Evolutionary conservation across 1,140 invertebrate species (phyloP).

Genomic region (Hycleus phaleratus): DNA sequence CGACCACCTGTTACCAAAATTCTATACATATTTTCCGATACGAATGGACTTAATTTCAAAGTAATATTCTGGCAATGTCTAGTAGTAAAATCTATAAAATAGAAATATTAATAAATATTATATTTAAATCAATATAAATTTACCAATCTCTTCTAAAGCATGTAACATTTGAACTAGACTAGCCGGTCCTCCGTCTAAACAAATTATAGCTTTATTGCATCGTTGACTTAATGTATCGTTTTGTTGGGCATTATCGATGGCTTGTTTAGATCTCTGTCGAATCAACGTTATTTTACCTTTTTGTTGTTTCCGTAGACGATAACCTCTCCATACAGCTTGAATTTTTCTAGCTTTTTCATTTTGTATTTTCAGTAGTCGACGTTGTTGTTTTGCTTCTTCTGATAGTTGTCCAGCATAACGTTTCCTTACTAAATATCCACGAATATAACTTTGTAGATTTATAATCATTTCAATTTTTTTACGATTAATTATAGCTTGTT

Average conservation of each 20-base stretch:
- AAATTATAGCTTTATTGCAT: constrained; percentile 42
- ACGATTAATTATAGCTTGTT: constrained; percentile 9
- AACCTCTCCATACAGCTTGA: constrained; percentile 58
- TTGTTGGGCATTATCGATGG: constrained; percentile 41
- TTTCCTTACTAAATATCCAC: constrained; percentile 46
- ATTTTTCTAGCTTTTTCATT: constrained; percentile 51
- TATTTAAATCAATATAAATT: constrained; percentile 10
- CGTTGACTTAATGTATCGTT: constrained; percentile 39
- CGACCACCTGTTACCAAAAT: constrained; percentile 46
- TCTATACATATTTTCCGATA: constrained; percentile 40
- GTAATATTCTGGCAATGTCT: constrained; percentile 44
- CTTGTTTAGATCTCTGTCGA: constrained; percentile 41
- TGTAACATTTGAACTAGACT: constrained; percentile 42
- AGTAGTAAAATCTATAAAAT: constrained; percentile 46
- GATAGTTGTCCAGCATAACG: constrained; percentile 28
- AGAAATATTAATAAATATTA: not conserved
- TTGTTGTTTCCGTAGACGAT: constrained; percentile 41
- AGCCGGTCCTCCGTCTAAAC: constrained; percentile 38
- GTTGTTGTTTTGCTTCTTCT: constrained; percentile 40
- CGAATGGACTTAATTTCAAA: constrained; percentile 35
- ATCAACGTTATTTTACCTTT: constrained; percentile 40
- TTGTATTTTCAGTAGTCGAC: constrained; percentile 36
- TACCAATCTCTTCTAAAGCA: constrained; percentile 42
- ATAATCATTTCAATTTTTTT: constrained; percentile 12
- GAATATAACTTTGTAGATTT: constrained; percentile 40